A percentile compares a stretch with the other conserved stretches of the same genome.
Evolutionary conservation across 1,140 invertebrate genomes (phyloP).

Genomic region (Diabrotica virgifera): DNA sequence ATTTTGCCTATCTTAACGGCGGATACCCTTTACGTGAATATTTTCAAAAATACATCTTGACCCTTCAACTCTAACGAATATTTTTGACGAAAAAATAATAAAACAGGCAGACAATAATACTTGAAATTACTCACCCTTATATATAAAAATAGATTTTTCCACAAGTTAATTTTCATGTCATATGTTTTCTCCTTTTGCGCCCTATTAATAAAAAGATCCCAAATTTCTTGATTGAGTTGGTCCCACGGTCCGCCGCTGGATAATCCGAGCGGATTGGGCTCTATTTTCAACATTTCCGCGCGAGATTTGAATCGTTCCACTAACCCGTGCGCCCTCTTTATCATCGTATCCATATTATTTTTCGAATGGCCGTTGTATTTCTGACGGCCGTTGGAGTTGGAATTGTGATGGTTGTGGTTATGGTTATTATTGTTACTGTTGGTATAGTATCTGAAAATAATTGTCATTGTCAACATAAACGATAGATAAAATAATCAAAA

Average conservation of each 20-base stretch:
- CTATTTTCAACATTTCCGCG: conserved; percentile 37
- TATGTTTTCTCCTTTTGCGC: conserved; percentile 81
- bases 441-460: conserved; percentile 5
- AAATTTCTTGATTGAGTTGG: conserved; percentile 68
- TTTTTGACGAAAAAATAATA: not conserved
- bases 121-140: conserved; percentile 60
- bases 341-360: conserved; percentile 21
- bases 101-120: not conserved
- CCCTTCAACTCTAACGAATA: not conserved
- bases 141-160: conserved; percentile 71
- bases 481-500: no score
- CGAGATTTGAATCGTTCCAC: conserved; percentile 41
- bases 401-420: conserved; percentile 9
- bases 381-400: not conserved
- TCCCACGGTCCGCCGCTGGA: conserved; percentile 52
- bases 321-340: conserved; percentile 25
- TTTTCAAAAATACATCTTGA: no score
- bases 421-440: conserved; percentile 14
- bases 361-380: conserved; percentile 6
- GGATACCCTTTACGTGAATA: no score
- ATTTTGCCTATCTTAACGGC: no score
- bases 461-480: no score
- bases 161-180: conserved; percentile 76
- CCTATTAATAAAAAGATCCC: conserved; percentile 71
- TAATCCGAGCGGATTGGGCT: conserved; percentile 29